Conservation (phyloP, 2,888 invertebrate genomes). For the Taphrorychus bicolor region DNA sequence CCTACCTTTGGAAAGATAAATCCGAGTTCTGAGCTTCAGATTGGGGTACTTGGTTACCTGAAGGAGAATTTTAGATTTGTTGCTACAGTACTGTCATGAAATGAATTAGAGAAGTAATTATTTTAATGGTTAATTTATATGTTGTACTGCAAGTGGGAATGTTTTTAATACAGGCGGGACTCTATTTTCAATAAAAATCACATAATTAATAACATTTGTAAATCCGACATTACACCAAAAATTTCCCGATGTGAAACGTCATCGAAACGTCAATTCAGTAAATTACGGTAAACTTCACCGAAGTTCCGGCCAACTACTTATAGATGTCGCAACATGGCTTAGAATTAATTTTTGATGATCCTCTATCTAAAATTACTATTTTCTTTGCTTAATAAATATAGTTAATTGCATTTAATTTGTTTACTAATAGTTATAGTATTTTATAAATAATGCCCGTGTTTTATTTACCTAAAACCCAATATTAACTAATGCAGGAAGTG, state of each 20-base stretch:
- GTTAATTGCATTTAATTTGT: too few relatives aligned
- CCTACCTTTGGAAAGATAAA: neutral
- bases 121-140: constrained; percentile 16
- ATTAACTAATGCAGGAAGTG: too few relatives aligned
- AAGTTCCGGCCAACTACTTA: too few relatives aligned
- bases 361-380: too few relatives aligned
- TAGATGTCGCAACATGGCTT: too few relatives aligned
- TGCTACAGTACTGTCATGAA: constrained; percentile 12
- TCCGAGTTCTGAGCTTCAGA: neutral
- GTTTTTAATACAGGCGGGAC: constrained; percentile 22
- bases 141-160: constrained; percentile 38
- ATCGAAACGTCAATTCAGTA: too few relatives aligned
- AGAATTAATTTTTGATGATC: too few relatives aligned
- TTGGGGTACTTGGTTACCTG: neutral
- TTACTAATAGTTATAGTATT: too few relatives aligned
- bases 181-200: constrained; percentile 39
- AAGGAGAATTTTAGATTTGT: constrained; percentile 11
- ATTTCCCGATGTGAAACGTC: neutral
- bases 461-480: too few relatives aligned
- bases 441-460: too few relatives aligned
- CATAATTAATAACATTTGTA: constrained; percentile 45
- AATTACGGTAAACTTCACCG: too few relatives aligned
- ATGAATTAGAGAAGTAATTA: constrained; percentile 9
- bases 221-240: constrained; percentile 17
- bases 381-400: too few relatives aligned